Base-by-base conservation (phyloP, 2,797 vertebrate genomes). In the Enteromius trimaculatus region DNA sequence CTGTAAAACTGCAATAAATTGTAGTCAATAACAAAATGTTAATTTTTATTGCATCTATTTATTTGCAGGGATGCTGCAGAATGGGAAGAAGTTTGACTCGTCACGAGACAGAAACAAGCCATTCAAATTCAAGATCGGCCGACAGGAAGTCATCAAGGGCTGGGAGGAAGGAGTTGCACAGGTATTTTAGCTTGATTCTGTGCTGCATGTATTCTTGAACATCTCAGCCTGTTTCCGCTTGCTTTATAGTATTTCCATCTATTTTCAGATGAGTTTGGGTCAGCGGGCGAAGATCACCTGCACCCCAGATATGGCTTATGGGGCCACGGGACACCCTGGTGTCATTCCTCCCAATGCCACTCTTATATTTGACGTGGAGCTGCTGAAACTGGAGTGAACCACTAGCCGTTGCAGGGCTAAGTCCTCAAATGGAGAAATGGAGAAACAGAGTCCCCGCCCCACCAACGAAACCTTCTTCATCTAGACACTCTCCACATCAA, bases 41-140 rank as follows among this genome's bases (percentile, higher is more conserved):
- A 5, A 34, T 34, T 34, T 34, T 34, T n/a, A n/a, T n/a, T n/a
- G n/a, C n/a, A n/a, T n/a, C 13, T 69, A 23, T 37, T 70, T 13
- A 65, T 87, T 90, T 87, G 71, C 93, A 99, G 98, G 98, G 62
- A 99, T 98, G 97, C 92, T 99, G 84, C 98, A 99, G 93, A 99
- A 99, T 1, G 98, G 98, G 79, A 99, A 99, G 93, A 99, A 99
- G 93, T 99, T 99, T 68, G 98, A 99, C 92, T 99, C 98, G 8
- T 99, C 98, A 81, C 95, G 98, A 95, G 98, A 99, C 94, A 95
- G 98, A 95, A 98, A 99, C 95, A 99, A 99, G 88, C 97, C 98
- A 83, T 99, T 99, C 91, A 97, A 96, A 90, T 99, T 99, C 94
- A 97, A 96, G 92, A 96, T 99, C 17, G 98, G 98, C 88, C 94